Base-by-base conservation (phyloP, 2,888 invertebrate species). In the Zhengitettix transpicula region DNA sequence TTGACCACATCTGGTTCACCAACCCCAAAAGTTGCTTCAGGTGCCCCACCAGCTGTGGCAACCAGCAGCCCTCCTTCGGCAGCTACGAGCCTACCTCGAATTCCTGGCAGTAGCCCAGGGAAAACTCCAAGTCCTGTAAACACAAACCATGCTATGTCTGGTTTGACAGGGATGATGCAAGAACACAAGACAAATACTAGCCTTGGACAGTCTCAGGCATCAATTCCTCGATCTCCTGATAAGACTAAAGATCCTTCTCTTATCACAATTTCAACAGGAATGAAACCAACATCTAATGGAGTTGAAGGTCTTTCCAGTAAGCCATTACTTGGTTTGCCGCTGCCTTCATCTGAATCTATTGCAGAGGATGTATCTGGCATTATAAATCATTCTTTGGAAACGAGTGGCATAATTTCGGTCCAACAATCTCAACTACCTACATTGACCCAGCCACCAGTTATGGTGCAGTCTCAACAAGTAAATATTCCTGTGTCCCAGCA, bases 141-240 rank as follows among this genome's bases (percentile, higher is more conserved):
- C 54, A 53, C 60, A 15, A 63, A 64, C 52, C 64, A 64, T 57
- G 52, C 58, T 9, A 41, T 55, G 40, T 42, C 62, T n/a, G 70
- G 72, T 53, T 72, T 73, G 1, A 65, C 73, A 17, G 73, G 73
- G 59, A 63, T 74, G 63, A 72, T 73, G 10, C 74, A 73, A 61
- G 74, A 73, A 60, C 74, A 73, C 60, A 69, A 72, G 64, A 65
- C 70, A 5, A 68, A 69, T n/a, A 63, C 70, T 11, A 57, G 52
- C n/a, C 60, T 17, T 28, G 41, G 59, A 1, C 68, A 61, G 64
- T 68, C 41, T 65, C 69, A 41, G 65, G 69, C 40, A 68, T 65
- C 59, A 66, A 66, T 61, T 16, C 59, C 54, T n/a, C 61, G 64
- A 52, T 55, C 58, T 28, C 56, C 61, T 17, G 64, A 64, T 53